Percentiles rank a stretch among this genome's conserved stretches.
Conservation (phyloP, 1,140 invertebrate genomes). For the Acyrthosiphon pisum region DNA sequence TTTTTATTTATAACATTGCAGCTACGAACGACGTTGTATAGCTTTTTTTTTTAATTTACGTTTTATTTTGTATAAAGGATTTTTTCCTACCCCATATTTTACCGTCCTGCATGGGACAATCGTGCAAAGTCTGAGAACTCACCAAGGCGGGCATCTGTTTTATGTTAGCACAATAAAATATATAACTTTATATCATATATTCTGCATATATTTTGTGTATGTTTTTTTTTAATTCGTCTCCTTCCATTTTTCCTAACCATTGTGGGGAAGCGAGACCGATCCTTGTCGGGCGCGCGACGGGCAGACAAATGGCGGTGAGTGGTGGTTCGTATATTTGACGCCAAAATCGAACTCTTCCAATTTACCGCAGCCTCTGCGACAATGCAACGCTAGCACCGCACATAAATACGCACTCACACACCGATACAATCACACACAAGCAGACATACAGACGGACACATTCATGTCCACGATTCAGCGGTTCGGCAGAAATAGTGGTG, state of each 20-base stretch:
- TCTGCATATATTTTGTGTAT: neutral
- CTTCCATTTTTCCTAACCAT: neutral
- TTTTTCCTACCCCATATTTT: no score
- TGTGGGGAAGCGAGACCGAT: neutral
- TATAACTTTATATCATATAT: no score
- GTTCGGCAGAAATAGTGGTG: neutral
- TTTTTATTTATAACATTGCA: no score
- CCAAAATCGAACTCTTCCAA: neutral
- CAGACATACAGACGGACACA: neutral
- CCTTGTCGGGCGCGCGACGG: neutral
- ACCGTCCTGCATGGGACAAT: no score
- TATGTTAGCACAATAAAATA: no score
- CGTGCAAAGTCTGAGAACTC: no score
- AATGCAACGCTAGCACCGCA: no score
- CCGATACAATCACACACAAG: neutral
- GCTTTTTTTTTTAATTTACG: no score
- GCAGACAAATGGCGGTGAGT: neutral
- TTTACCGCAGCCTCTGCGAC: neutral
- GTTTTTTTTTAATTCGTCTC: neutral
- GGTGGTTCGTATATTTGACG: neutral
- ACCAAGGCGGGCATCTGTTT: no score
- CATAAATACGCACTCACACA: neutral
- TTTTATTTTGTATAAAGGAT: no score
- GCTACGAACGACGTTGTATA: no score
- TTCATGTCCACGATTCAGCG: neutral